Evolutionary conservation across 2,113 vertebrate species (phyloP).

Genomic region (Myocastor coypus): DNA sequence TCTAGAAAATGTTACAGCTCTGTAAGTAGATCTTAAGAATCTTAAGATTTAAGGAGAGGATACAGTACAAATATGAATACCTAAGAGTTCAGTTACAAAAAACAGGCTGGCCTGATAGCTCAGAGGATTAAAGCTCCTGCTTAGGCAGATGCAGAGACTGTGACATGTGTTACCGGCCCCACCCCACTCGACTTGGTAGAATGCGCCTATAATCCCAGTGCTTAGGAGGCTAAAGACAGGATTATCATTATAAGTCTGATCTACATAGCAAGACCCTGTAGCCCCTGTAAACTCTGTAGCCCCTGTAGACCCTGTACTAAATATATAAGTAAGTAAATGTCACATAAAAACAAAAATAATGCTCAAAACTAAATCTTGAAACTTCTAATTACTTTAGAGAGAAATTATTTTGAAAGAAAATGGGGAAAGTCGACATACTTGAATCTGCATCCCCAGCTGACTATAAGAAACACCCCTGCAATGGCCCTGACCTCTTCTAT

Average conservation of each 20-base stretch:
- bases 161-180: no score
- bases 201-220: no score
- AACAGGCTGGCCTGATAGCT: no score
- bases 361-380: constrained; percentile 37
- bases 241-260: no score
- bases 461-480: constrained; percentile 5
- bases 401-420: constrained; percentile 50
- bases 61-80: background rate
- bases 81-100: background rate
- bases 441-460: background rate
- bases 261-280: no score
- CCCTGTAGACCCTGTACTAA: no score
- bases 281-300: no score
- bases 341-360: constrained; percentile 27
- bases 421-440: background rate
- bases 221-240: no score
- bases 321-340: background rate
- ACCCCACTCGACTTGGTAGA: no score
- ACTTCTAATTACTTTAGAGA: constrained; percentile 27
- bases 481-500: background rate
- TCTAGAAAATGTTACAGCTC: background rate
- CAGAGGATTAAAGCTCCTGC: no score
- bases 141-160: no score
- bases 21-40: constrained; percentile 26
- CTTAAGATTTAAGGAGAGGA: constrained; percentile 20